Conservation (phyloP, 2,113 vertebrate genomes). For the Gnathonemus longibarbis region DNA sequence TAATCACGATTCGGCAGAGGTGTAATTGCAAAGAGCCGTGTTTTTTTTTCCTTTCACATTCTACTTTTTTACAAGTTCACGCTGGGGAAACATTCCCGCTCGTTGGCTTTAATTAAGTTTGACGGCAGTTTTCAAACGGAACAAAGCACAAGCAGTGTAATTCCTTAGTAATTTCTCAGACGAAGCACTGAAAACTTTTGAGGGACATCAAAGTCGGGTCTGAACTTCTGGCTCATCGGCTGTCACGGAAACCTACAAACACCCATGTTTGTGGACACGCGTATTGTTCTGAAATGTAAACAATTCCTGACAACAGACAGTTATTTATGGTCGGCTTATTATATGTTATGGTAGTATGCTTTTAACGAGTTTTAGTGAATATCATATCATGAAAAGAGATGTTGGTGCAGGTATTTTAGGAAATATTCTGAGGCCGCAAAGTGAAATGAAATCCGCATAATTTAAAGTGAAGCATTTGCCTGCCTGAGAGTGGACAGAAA, state of each 20-base stretch:
- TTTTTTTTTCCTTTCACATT: background rate
- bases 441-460: background rate
- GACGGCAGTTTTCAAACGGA: background rate
- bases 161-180: background rate
- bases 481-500: background rate
- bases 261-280: background rate
- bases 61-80: constrained; percentile 14
- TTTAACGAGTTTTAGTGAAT: background rate
- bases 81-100: background rate
- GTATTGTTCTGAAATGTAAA: background rate
- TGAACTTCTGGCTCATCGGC: background rate
- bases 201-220: background rate
- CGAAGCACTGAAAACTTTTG: background rate
- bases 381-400: background rate
- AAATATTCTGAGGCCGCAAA: background rate
- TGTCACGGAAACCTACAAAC: background rate
- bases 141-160: background rate
- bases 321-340: background rate
- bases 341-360: background rate
- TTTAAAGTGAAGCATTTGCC: background rate
- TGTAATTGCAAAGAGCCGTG: background rate
- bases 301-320: background rate
- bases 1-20: constrained; percentile 10
- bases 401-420: background rate
- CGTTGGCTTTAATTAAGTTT: constrained; percentile 8